These are phyloP conservation scores for Pangasius larnaudii DNA, from an alignment of 2,797 vertebrate genomes.

Conservation along the genomic window DNA sequence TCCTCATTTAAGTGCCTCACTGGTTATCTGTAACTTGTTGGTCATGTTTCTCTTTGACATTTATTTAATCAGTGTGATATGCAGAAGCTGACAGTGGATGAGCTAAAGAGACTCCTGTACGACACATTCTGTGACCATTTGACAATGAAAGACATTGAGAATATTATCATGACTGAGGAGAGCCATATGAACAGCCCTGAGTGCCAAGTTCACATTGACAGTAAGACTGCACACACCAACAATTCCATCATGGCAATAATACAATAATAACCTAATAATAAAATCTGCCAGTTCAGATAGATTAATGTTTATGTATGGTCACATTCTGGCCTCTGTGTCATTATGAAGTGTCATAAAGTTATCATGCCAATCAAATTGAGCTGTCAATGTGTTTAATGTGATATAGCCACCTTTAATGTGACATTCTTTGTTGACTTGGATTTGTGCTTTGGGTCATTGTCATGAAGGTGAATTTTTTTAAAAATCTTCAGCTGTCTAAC, in stretches of 20 bases:
- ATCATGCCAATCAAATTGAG: too few relatives aligned
- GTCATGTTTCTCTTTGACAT: constrained; percentile 34
- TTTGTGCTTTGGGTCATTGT: too few relatives aligned
- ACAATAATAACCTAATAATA: not conserved
- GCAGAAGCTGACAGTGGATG: constrained; percentile 97
- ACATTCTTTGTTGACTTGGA: too few relatives aligned
- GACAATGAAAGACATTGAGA: constrained; percentile 99
- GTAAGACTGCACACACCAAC: constrained; percentile 71
- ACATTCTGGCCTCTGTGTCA: constrained; percentile 1
- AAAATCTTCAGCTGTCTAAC: too few relatives aligned
- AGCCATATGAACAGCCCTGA: constrained; percentile 92
- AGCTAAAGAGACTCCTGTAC: constrained; percentile 93
- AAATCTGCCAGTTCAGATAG: constrained; percentile 6
- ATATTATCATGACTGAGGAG: constrained; percentile 98
- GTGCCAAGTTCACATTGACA: constrained; percentile 93
- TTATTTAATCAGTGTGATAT: constrained; percentile 87
- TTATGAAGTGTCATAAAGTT: too few relatives aligned
- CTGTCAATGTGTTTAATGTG: too few relatives aligned
- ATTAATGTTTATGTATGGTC: not conserved
- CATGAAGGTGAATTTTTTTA: too few relatives aligned
- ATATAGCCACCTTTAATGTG: too few relatives aligned
- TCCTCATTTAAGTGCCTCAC: not conserved
- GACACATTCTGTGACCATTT: constrained; percentile 98
- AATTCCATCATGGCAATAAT: constrained; percentile 9
- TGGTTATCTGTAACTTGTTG: not conserved